These are phyloP conservation scores for Kuschelorhynchus macadamiae DNA, from an alignment of 2,888 invertebrate genomes.

Conservation along the genomic window DNA sequence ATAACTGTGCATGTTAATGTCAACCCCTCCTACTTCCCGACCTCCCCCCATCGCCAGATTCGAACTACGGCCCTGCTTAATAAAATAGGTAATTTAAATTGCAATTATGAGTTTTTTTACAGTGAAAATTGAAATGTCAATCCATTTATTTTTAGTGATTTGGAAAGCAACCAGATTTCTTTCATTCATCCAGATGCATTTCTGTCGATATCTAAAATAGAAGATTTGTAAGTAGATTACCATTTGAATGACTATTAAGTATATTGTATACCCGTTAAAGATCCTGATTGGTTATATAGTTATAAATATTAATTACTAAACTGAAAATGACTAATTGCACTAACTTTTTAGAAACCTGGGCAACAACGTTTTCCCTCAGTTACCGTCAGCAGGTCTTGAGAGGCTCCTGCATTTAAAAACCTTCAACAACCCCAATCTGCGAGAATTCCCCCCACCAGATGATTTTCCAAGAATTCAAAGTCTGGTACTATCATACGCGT, in stretches of 20 bases:
- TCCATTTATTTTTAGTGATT: slow-evolving; percentile 78
- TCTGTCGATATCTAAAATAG: slow-evolving; percentile 80
- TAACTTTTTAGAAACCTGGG: slow-evolving; percentile 84
- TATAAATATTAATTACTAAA: no score
- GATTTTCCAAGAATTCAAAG: slow-evolving; percentile 89
- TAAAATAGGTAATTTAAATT: no score
- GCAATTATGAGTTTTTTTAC: no score
- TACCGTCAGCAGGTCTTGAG: slow-evolving; percentile 87
- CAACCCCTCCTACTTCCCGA: no score
- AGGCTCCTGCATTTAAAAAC: slow-evolving; percentile 88
- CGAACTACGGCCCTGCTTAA: no score
- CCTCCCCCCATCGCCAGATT: no score
- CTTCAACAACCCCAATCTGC: slow-evolving; percentile 90
- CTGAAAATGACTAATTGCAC: no score
- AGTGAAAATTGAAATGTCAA: no score
- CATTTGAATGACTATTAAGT: no score
- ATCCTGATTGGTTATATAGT: no score
- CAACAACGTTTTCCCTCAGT: slow-evolving; percentile 86
- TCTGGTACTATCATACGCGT: slow-evolving; percentile 91
- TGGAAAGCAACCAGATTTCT: slow-evolving; percentile 88
- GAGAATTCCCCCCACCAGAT: slow-evolving; percentile 89
- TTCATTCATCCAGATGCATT: slow-evolving; percentile 91
- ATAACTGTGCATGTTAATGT: no score
- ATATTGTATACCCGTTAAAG: no score
- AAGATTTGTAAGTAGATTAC: slow-evolving; percentile 88